These are phyloP conservation scores for Rhegmatorhina hoffmannsi DNA, from an alignment of 2,113 vertebrate genomes.

Conservation along the genomic window DNA sequence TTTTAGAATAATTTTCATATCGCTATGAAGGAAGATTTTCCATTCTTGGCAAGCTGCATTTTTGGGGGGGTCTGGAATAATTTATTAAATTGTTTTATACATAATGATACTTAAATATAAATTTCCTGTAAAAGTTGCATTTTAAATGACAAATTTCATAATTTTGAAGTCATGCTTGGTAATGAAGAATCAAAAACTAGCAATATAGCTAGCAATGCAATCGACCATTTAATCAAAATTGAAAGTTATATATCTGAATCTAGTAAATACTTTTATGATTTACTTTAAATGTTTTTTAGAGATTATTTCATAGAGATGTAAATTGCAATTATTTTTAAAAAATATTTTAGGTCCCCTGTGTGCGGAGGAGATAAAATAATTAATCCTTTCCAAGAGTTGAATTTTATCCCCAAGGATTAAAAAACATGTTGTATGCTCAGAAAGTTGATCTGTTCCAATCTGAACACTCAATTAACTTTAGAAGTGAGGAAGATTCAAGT, in stretches of 20 bases:
- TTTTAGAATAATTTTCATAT: not conserved
- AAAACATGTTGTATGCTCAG: not conserved
- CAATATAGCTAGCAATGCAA: not conserved
- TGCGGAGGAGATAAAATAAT: not conserved
- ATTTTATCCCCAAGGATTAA: not conserved
- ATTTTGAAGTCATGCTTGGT: not conserved
- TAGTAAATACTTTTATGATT: not conserved
- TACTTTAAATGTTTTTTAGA: not conserved
- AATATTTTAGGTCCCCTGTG: not conserved
- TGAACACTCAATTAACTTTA: not conserved
- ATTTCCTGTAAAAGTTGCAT: not conserved
- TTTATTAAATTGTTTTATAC: not conserved
- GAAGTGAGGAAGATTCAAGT: not conserved
- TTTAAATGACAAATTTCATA: not conserved
- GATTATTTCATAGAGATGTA: not conserved
- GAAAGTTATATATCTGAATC: not conserved
- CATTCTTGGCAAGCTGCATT: not conserved
- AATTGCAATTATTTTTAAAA: not conserved
- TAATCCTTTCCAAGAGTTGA: not conserved
- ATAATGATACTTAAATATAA: not conserved
- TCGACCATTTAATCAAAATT: not conserved
- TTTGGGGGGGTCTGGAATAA: not conserved
- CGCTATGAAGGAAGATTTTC: not conserved
- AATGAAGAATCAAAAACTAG: not conserved
- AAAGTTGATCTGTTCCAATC: not conserved